Conservation (phyloP, 2,888 invertebrate species). For the Eubasilissa splendida region DNA sequence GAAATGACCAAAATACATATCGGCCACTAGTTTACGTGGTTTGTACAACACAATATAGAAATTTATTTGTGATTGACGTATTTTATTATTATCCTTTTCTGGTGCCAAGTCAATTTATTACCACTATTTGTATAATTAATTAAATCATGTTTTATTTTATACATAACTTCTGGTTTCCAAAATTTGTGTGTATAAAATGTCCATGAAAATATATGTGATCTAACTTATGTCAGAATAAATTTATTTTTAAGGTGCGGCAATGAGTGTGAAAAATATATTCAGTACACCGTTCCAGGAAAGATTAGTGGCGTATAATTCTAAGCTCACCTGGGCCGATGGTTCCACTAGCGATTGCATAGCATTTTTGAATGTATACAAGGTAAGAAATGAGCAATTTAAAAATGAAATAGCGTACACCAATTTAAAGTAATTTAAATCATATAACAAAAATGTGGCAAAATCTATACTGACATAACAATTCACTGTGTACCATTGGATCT, state of each 20-base stretch:
- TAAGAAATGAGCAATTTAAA: constrained; percentile 62
- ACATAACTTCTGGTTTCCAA: too few relatives aligned
- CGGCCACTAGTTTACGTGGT: too few relatives aligned
- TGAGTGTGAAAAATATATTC: constrained; percentile 87
- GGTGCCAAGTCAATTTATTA: too few relatives aligned
- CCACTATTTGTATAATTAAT: too few relatives aligned
- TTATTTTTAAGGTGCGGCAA: constrained; percentile 79
- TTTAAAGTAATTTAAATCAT: too few relatives aligned
- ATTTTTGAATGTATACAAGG: constrained; percentile 84
- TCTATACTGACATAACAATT: background rate
- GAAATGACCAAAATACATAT: too few relatives aligned
- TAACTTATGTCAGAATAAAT: background rate
- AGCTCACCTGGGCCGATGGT: constrained; percentile 86
- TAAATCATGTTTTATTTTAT: too few relatives aligned
- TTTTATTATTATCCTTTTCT: too few relatives aligned
- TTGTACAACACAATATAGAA: too few relatives aligned
- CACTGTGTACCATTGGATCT: background rate
- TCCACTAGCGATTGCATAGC: constrained; percentile 90
- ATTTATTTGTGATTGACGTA: too few relatives aligned
- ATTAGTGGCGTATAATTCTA: constrained; percentile 81
- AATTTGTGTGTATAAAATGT: too few relatives aligned
- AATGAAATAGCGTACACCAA: background rate
- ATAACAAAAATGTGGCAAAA: background rate
- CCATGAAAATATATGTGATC: too few relatives aligned
- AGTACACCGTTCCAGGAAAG: constrained; percentile 80